Percentiles rank a stretch among this genome's conserved stretches.
Evolutionary conservation across 2,113 vertebrate genomes (phyloP).

Genomic region (Anoplopoma fimbria): DNA sequence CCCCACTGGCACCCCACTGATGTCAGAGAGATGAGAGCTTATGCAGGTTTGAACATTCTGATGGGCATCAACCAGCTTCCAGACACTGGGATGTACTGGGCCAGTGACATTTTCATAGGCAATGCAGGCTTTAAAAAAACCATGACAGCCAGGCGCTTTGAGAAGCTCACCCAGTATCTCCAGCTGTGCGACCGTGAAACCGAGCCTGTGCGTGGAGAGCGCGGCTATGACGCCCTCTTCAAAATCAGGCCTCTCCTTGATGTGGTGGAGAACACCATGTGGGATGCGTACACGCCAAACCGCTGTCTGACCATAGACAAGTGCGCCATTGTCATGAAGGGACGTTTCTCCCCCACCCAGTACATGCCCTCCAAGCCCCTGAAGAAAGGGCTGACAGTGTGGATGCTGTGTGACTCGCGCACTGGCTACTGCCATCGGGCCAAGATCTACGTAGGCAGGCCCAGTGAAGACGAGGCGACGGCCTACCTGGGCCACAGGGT

Average conservation of each 20-base stretch:
- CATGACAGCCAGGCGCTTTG: conserved; percentile 86
- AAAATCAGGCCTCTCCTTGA: conserved; percentile 86
- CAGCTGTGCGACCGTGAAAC: conserved; percentile 85
- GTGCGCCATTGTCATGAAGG: conserved; percentile 80
- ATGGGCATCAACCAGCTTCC: conserved; percentile 89
- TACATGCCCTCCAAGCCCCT: conserved; percentile 87
- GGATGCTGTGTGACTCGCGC: conserved; percentile 88
- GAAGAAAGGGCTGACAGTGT: conserved; percentile 85
- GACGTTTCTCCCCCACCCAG: conserved; percentile 84
- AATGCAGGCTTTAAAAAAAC: conserved; percentile 88
- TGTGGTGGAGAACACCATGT: conserved; percentile 86
- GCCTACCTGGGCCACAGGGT: conserved; percentile 75
- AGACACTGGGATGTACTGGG: conserved; percentile 87
- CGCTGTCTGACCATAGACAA: conserved; percentile 86
- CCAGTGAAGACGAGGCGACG: conserved; percentile 71
- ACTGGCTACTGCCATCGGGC: conserved; percentile 87
- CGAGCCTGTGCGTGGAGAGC: conserved; percentile 82
- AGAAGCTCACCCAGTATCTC: conserved; percentile 86
- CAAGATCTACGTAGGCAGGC: conserved; percentile 81
- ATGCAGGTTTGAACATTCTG: conserved; percentile 85
- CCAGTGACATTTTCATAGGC: conserved; percentile 87
- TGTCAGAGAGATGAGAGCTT: conserved; percentile 86
- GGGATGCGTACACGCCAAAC: conserved; percentile 84
- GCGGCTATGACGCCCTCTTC: conserved; percentile 85
- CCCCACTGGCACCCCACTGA: conserved; percentile 87